These are phyloP conservation scores for Polydesmus complanatus DNA, from an alignment of 2,888 invertebrate genomes.

Conservation along the genomic window DNA sequence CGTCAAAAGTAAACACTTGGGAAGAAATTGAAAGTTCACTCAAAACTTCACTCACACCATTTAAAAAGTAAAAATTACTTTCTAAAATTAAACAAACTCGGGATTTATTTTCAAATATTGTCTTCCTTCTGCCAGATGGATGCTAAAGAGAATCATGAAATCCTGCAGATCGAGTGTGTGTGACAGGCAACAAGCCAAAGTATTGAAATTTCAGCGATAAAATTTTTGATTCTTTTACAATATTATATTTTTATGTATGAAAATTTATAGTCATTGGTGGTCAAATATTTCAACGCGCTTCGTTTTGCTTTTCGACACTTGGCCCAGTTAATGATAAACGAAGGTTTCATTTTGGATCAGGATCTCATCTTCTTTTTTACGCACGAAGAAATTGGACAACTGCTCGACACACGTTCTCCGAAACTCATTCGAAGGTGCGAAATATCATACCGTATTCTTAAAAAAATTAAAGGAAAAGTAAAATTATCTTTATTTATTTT, in stretches of 20 bases:
- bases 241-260: background rate
- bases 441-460: too few relatives aligned
- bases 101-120: too few relatives aligned
- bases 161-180: background rate
- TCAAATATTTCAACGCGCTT: slow-evolving; percentile 15
- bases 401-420: slow-evolving; percentile 17
- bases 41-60: background rate
- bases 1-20: background rate
- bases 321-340: slow-evolving; percentile 17
- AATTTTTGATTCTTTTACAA: background rate
- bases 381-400: slow-evolving; percentile 18
- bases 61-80: background rate
- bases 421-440: slow-evolving; percentile 16
- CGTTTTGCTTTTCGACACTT: slow-evolving; percentile 16
- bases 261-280: slow-evolving; percentile 17
- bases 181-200: background rate
- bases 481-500: background rate
- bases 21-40: background rate
- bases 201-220: background rate
- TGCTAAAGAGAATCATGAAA: background rate
- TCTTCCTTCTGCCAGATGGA: background rate
- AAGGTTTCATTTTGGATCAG: slow-evolving; percentile 19
- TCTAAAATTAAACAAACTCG: too few relatives aligned
- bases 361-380: slow-evolving; percentile 19
- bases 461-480: background rate